Percentiles rank a stretch among this genome's conserved stretches.
These are phyloP conservation scores for Indicator maculatus DNA, from an alignment of 2,113 vertebrate genomes.

Conservation along the genomic window DNA sequence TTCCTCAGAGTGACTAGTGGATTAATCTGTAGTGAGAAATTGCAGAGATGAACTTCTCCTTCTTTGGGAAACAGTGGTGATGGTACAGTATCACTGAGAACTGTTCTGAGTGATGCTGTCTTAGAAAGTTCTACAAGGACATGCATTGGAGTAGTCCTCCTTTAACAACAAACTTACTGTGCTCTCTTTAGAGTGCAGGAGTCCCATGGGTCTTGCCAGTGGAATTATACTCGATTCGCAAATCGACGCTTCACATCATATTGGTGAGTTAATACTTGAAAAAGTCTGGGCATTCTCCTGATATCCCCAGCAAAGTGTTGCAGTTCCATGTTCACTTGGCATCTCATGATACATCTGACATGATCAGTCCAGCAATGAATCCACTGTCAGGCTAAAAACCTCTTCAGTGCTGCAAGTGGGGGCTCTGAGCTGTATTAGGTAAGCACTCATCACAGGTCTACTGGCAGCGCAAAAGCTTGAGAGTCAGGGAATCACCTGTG, in stretches of 20 bases:
- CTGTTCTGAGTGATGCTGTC: neutral
- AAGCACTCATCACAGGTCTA: neutral
- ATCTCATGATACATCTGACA: neutral
- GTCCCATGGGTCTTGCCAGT: slow-evolving; percentile 86
- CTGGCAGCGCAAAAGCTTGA: neutral
- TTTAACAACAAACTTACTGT: neutral
- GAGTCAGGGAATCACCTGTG: neutral
- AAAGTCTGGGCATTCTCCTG: neutral
- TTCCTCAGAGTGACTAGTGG: neutral
- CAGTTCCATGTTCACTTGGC: neutral
- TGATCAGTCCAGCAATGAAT: neutral
- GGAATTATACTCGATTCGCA: slow-evolving; percentile 83
- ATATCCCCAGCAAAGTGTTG: neutral
- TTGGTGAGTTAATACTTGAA: slow-evolving; percentile 74
- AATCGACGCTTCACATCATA: slow-evolving; percentile 79
- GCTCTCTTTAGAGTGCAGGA: slow-evolving; percentile 80
- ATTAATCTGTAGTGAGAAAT: neutral
- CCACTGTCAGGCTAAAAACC: neutral
- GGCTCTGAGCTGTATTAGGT: neutral
- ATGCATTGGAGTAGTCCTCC: neutral
- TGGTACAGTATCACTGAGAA: neutral
- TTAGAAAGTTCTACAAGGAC: neutral
- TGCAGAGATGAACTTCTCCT: neutral
- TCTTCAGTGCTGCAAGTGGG: neutral
- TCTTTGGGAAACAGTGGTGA: neutral